A percentile compares a stretch with the other conserved stretches of the same genome.
phyloP scores from a whole-genome alignment of 2,113 vertebrate genomes.

The Sorex araneus region DNA sequence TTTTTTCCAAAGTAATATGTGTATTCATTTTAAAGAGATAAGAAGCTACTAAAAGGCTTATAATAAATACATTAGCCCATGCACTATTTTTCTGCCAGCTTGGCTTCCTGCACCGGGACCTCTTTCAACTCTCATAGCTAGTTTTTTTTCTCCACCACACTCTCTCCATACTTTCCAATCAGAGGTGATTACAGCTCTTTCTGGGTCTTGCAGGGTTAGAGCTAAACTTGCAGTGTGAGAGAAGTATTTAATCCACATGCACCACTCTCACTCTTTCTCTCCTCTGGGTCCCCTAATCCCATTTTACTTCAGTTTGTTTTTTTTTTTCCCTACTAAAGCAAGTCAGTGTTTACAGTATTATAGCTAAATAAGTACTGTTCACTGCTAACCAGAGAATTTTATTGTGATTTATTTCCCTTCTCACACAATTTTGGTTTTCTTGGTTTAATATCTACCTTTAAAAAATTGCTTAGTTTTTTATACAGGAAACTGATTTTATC shows the following conservation, averaged over 20 bases:
- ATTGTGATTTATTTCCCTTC: constrained; percentile 59
- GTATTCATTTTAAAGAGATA: not conserved
- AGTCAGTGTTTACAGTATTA: constrained; percentile 13
- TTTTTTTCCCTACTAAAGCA: constrained; percentile 41
- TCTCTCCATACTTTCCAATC: not conserved
- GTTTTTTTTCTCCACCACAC: not conserved
- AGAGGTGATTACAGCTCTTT: not conserved
- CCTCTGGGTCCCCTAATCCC: not conserved
- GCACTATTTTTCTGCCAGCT: too few relatives aligned
- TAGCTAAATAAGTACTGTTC: not conserved
- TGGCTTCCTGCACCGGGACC: not conserved
- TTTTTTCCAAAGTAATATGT: constrained; percentile 36
- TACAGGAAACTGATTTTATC: not conserved
- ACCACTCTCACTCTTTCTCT: not conserved
- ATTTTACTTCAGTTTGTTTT: constrained; percentile 40
- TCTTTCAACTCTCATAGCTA: not conserved
- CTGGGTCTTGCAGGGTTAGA: not conserved
- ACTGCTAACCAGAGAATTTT: constrained; percentile 13
- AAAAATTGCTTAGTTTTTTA: constrained; percentile 24
- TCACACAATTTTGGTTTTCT: constrained; percentile 26
- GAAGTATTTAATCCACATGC: not conserved
- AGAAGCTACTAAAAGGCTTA: not conserved
- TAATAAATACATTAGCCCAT: not conserved
- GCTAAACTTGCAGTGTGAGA: not conserved
- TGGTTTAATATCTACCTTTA: constrained; percentile 51